Base-by-base conservation (phyloP, 2,797 vertebrate genomes). In the Micromesistius poutassou region DNA sequence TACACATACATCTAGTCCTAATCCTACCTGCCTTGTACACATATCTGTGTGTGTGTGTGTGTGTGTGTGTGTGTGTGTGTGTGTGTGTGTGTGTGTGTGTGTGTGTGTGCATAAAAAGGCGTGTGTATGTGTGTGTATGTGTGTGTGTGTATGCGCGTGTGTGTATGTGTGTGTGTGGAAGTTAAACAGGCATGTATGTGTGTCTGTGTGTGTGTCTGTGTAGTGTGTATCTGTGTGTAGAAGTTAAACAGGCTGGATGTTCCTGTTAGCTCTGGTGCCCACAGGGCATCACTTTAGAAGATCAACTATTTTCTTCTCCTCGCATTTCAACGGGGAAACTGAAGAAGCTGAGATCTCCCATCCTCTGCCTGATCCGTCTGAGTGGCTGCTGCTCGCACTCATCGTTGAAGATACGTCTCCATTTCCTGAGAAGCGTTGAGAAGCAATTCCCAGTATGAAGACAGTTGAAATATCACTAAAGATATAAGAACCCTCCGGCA, bases 391-490 rank as follows among this genome's bases (percentile, higher is more conserved):
- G 79, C 73, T 10, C 3, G 76, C 83, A 80, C 77, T 81, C 86
- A 77, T 80, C 79, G 79, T 79, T 83, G 36, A 84, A 83, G 87
- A 85, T 79, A 88, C 77, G 73, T 68, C 40, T 68, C 10, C 13
- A 73, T 80, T 85, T 87, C 79, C 73, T 81, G 84, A 81, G 77
- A 77, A 74, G 76, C 14, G 1, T n/a, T 81, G 79, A 42, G 40
- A 42, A 83, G 75, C 84, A 87, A 89, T 87, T 89, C 73, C 77
- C 86, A 84, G 82, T 83, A 79, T 70, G 74, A 76, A 75, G 74
- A 82, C 33, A 14, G 14, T 10, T 85, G 80, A 87, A 76, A 86
- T 81, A 77, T n/a, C 88, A 75, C 86, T 82, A 86, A 77, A 82
- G 80, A 84, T 78, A 80, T 75, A 81, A 74, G n/a, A 55, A 33